These are phyloP conservation scores for Zosterops pallidus DNA, from an alignment of 2,113 vertebrate species.

Conservation along the genomic window DNA sequence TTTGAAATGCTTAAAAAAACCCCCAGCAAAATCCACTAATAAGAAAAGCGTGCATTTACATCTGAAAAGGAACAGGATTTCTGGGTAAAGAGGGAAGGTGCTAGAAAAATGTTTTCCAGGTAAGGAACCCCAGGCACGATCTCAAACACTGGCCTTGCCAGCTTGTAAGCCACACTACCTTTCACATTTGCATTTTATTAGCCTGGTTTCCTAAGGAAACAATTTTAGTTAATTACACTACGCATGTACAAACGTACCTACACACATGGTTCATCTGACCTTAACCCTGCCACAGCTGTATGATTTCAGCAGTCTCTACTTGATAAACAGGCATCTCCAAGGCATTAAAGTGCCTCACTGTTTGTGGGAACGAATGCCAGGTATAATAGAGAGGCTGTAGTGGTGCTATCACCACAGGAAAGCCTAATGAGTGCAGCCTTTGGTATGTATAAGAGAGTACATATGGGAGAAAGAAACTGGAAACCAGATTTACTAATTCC, in stretches of 20 bases:
- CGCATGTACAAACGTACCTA: neutral
- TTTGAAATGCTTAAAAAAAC: neutral
- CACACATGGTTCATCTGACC: neutral
- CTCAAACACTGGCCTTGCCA: slow-evolving; percentile 8
- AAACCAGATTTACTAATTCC: slow-evolving; percentile 6
- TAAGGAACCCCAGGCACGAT: neutral
- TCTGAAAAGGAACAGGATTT: neutral
- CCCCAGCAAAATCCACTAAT: neutral
- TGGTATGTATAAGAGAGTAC: neutral
- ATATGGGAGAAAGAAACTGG: neutral
- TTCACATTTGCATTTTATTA: slow-evolving; percentile 39
- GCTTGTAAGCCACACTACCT: neutral
- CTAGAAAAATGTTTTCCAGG: slow-evolving; percentile 4
- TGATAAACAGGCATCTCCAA: neutral
- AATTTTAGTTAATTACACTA: neutral
- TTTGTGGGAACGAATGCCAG: neutral
- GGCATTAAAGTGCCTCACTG: neutral
- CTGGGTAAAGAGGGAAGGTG: neutral
- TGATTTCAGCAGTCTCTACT: neutral
- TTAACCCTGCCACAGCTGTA: neutral
- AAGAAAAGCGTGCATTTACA: neutral
- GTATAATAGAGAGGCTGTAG: neutral
- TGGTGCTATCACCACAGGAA: neutral
- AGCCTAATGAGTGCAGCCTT: neutral
- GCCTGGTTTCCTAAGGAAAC: slow-evolving; percentile 35